Base-by-base conservation (phyloP, 2,888 invertebrate genomes). In the Melanostoma scalare region DNA sequence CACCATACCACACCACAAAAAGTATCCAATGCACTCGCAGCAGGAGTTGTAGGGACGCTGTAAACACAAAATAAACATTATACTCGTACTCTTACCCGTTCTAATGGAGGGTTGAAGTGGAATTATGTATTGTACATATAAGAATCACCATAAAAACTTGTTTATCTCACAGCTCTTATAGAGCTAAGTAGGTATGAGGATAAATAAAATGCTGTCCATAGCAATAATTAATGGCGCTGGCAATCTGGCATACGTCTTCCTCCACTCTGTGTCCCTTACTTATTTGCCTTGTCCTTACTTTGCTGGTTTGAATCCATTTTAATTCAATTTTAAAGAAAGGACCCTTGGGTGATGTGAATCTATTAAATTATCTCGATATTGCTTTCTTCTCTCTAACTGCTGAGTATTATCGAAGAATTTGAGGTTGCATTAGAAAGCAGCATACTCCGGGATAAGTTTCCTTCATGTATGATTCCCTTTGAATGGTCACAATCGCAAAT, bases 221-320 rank as follows among this genome's bases (percentile, higher is more conserved):
- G 48, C 30, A 42, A 74, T 74, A 74, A 74, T 65, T 65, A 74
- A 74, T 74, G 65, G 63, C 4, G 48, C 20, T 36, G 63, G n/a
- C n/a, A n/a, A n/a, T n/a, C n/a, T n/a, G n/a, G 33, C 38, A 65
- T 38, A 63, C 63, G 65, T 73, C 44, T 61, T 44, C 53, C 44
- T 35, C n/a, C 3, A 56, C 31, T 63, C 38, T 31, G 48, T 38
- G 50, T 63, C n/a, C n/a, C n/a, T n/a, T n/a, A n/a, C n/a, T n/a
- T n/a, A n/a, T n/a, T n/a, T n/a, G n/a, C n/a, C n/a, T n/a, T n/a
- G n/a, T n/a, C 20, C 20, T 20, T 20, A 20, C 20, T 20, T 20
- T 20, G 20, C 20, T 1, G 1, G 20, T 20, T 20, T 20, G 20
- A 20, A 20, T 20, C 20, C 20, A 20, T 20, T 20, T 20, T 20